Evolutionary conservation across 2,797 vertebrate species (phyloP).

Genomic region (Paratrypauchen microcephalus): DNA sequence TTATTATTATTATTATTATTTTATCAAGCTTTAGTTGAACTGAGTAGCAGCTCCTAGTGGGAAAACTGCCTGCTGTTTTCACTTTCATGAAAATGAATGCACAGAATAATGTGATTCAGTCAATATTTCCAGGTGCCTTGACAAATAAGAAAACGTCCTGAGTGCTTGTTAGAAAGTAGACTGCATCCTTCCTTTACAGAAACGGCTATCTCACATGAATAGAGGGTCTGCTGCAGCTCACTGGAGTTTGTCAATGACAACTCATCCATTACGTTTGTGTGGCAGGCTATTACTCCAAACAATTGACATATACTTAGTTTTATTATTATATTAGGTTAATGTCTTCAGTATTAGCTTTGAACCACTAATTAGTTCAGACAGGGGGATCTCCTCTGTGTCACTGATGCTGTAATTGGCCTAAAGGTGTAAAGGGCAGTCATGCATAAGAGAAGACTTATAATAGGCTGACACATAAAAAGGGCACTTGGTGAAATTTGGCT

Average conservation of each 20-base stretch:
- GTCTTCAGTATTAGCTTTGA: conserved; percentile 37
- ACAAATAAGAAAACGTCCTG: conserved; percentile 49
- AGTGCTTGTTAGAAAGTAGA: conserved; percentile 45
- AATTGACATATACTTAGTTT: conserved; percentile 22
- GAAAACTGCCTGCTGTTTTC: conserved; percentile 42
- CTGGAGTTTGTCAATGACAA: conserved; percentile 19
- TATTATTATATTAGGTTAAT: neutral
- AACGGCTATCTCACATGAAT: conserved; percentile 36
- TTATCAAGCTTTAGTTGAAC: conserved; percentile 33
- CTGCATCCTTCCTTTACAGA: conserved; percentile 48
- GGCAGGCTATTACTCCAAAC: conserved; percentile 20
- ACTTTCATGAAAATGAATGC: conserved; percentile 51
- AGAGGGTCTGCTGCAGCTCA: conserved; percentile 1
- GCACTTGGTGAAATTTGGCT: neutral
- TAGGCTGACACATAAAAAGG: conserved; percentile 50
- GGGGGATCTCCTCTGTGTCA: conserved; percentile 63
- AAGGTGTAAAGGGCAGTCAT: conserved; percentile 70
- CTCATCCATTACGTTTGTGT: conserved; percentile 12
- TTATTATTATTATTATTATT: conserved; percentile 11
- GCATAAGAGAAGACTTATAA: conserved; percentile 59
- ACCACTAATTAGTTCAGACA: conserved; percentile 66
- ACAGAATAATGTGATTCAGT: conserved; percentile 55
- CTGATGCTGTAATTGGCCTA: conserved; percentile 77
- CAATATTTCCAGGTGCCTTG: conserved; percentile 46
- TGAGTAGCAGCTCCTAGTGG: conserved; percentile 72